phyloP scores from a whole-genome alignment of 37 sponge, comb jelly and placozoan genomes.

The Amphimedon queenslandica region DNA sequence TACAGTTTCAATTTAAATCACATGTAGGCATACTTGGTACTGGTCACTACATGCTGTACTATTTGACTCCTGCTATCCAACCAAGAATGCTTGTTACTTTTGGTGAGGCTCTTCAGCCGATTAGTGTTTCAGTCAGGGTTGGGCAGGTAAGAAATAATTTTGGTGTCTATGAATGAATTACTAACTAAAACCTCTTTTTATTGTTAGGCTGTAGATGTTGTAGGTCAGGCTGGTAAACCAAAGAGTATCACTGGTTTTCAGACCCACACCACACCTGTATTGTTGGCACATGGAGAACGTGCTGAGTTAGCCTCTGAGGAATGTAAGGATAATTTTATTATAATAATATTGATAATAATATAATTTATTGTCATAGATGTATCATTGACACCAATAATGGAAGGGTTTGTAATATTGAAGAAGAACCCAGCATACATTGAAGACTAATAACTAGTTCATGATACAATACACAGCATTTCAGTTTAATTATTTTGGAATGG shows the following conservation, averaged over 20 bases:
- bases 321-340: slow-evolving; percentile 63
- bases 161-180: not conserved
- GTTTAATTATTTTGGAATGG: too few relatives aligned
- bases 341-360: not conserved
- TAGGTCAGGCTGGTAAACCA: slow-evolving; percentile 92
- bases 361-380: slow-evolving; percentile 41
- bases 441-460: too few relatives aligned
- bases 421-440: slow-evolving; percentile 84
- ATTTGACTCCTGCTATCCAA: slow-evolving; percentile 92
- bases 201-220: slow-evolving; percentile 85
- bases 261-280: slow-evolving; percentile 94
- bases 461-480: too few relatives aligned
- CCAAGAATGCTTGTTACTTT: slow-evolving; percentile 96
- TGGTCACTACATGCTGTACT: slow-evolving; percentile 88
- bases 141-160: slow-evolving; percentile 74
- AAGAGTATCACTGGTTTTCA: slow-evolving; percentile 95
- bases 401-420: slow-evolving; percentile 91
- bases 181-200: not conserved
- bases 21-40: slow-evolving; percentile 60
- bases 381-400: slow-evolving; percentile 76
- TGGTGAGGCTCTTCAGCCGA: slow-evolving; percentile 72
- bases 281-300: slow-evolving; percentile 89
- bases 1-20: too few relatives aligned
- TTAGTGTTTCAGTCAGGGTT: slow-evolving; percentile 91
- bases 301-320: slow-evolving; percentile 94